Conservation (phyloP, 2,888 invertebrate genomes). For the Chaitophorus viminalis region DNA sequence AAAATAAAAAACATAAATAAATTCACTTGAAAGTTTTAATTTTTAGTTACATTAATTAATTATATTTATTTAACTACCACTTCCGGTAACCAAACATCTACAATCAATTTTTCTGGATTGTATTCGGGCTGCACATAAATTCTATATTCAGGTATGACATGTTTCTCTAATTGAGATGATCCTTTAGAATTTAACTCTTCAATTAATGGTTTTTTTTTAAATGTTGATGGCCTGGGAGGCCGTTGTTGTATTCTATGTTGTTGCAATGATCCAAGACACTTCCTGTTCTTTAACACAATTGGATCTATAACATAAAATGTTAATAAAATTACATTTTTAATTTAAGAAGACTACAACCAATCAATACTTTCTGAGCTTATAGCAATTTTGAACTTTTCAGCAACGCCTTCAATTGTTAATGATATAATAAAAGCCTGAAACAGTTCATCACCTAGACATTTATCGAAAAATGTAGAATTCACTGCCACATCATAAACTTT, state of each 20-base stretch:
- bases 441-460: conserved; percentile 69
- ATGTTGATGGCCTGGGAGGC: conserved; percentile 49
- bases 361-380: conserved; percentile 68
- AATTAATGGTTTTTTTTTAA: conserved; percentile 64
- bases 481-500: conserved; percentile 86
- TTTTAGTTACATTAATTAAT: not conserved
- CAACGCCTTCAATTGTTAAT: conserved; percentile 79
- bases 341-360: not conserved
- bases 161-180: conserved; percentile 14
- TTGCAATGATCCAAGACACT: conserved; percentile 78
- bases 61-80: conserved; percentile 28
- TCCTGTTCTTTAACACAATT: conserved; percentile 78
- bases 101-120: conserved; percentile 26
- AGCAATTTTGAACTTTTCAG: conserved; percentile 81
- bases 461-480: conserved; percentile 80
- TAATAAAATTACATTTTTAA: conserved; percentile 5
- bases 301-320: conserved; percentile 68
- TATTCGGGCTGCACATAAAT: conserved; percentile 38
- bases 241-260: conserved; percentile 74
- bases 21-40: no score
- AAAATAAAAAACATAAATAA: not conserved
- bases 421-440: conserved; percentile 85
- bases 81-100: conserved; percentile 50
- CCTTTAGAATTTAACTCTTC: conserved; percentile 65
- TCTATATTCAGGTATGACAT: conserved; percentile 40